A percentile compares a stretch with the other conserved stretches of the same genome.
These are phyloP conservation scores for Pseudopipra pipra DNA, from an alignment of 2,113 vertebrate genomes.

Conservation along the genomic window DNA sequence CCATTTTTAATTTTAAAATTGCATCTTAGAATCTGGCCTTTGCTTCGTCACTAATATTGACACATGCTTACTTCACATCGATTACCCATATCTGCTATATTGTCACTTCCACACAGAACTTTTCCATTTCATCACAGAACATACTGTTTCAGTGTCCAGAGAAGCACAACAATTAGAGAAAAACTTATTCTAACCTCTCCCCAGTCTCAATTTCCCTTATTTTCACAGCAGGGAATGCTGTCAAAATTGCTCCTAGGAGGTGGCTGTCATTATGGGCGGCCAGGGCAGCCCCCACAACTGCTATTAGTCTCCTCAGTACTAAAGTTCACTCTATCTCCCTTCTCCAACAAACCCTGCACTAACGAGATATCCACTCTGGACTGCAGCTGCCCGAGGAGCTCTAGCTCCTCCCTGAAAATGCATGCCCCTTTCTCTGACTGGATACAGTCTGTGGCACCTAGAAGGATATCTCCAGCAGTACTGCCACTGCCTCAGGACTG, in stretches of 20 bases:
- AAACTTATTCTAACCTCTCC: neutral
- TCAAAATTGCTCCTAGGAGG: neutral
- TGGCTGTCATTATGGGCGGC: neutral
- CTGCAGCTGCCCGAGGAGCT: neutral
- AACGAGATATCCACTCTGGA: fast-evolving
- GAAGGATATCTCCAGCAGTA: neutral
- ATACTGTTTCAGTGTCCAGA: neutral
- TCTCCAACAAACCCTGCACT: neutral
- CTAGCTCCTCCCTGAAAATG: neutral
- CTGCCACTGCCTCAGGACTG: neutral
- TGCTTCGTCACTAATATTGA: neutral
- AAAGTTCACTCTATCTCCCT: neutral
- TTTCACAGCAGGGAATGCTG: neutral
- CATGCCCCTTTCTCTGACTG: neutral
- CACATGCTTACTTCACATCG: neutral
- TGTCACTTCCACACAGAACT: neutral
- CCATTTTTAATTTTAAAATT: neutral
- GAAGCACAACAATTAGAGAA: neutral
- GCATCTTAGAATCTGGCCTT: neutral
- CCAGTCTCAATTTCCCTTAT: neutral
- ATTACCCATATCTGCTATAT: neutral
- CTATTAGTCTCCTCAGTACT: neutral
- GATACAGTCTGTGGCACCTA: neutral
- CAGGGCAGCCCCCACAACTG: neutral
- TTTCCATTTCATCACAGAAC: neutral